phyloP scores from a whole-genome alignment of 2,888 invertebrate genomes.

The Drosophila antonietae region DNA sequence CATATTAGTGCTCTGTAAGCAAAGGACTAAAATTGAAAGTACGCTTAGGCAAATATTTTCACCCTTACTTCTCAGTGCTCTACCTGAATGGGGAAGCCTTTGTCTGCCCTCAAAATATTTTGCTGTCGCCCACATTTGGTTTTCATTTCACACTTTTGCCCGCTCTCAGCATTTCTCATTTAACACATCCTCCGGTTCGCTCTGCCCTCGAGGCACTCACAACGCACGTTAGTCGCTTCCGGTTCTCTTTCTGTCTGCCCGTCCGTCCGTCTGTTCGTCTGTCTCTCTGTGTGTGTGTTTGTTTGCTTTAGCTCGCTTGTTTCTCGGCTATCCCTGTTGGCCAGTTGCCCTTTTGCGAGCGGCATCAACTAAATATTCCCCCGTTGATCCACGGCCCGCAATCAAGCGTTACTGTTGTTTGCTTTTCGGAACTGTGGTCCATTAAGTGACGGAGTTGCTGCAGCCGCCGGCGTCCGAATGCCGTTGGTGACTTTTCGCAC shows the following conservation, averaged over 20 bases:
- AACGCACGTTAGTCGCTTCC: constrained; percentile 70
- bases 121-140: constrained; percentile 39
- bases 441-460: constrained; percentile 66
- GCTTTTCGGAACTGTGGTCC: constrained; percentile 79
- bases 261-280: not conserved
- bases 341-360: constrained; percentile 62
- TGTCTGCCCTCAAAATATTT: constrained; percentile 11
- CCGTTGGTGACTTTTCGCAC: constrained; percentile 72
- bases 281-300: constrained; percentile 32
- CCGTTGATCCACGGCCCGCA: constrained; percentile 60
- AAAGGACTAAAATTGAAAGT: not conserved
- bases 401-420: constrained; percentile 78
- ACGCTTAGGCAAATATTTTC: not conserved
- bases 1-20: not conserved
- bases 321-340: constrained; percentile 26
- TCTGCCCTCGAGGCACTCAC: constrained; percentile 53
- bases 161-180: constrained; percentile 48
- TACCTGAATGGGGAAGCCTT: not conserved
- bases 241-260: constrained; percentile 15
- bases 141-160: constrained; percentile 46
- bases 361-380: constrained; percentile 51
- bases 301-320: constrained; percentile 62
- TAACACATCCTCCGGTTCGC: constrained; percentile 63
- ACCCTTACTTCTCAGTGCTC: not conserved
- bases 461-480: constrained; percentile 40